phyloP scores from a whole-genome alignment of 2,797 vertebrate species.

The Chiloscyllium punctatum region DNA sequence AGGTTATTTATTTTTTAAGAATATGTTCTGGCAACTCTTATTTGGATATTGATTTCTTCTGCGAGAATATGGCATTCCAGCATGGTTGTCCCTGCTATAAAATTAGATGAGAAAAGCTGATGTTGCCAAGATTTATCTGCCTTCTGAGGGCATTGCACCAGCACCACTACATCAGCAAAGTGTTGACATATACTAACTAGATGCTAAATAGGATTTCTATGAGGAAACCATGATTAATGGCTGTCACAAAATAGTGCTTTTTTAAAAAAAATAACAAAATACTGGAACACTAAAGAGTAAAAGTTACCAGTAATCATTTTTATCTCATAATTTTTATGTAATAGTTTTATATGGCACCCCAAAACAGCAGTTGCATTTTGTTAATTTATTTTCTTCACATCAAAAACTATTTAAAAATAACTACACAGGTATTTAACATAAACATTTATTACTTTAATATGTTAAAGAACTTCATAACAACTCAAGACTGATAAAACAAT shows the following conservation, averaged over 20 bases:
- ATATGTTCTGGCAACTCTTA: constrained; percentile 50
- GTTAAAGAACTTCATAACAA: neutral
- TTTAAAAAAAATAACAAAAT: neutral
- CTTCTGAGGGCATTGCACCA: constrained; percentile 55
- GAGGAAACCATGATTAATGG: neutral
- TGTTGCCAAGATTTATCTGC: constrained; percentile 56
- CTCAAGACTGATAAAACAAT: neutral
- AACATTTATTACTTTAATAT: neutral
- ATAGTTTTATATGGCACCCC: neutral
- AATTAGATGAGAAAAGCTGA: constrained; percentile 63
- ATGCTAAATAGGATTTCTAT: neutral
- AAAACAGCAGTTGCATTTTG: neutral
- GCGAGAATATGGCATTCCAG: constrained; percentile 60
- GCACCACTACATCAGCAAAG: constrained; percentile 47
- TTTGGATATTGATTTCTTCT: constrained; percentile 68
- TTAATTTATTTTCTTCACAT: neutral
- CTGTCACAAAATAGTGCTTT: neutral
- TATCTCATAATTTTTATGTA: neutral
- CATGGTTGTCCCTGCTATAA: constrained; percentile 58
- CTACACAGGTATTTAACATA: neutral
- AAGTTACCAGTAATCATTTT: neutral
- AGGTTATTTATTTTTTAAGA: constrained; percentile 49
- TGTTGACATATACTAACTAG: constrained; percentile 53
- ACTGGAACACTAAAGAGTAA: neutral
- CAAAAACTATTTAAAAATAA: neutral